Conservation (phyloP, 1,140 invertebrate species). For the Lordiphosa stackelbergi region DNA sequence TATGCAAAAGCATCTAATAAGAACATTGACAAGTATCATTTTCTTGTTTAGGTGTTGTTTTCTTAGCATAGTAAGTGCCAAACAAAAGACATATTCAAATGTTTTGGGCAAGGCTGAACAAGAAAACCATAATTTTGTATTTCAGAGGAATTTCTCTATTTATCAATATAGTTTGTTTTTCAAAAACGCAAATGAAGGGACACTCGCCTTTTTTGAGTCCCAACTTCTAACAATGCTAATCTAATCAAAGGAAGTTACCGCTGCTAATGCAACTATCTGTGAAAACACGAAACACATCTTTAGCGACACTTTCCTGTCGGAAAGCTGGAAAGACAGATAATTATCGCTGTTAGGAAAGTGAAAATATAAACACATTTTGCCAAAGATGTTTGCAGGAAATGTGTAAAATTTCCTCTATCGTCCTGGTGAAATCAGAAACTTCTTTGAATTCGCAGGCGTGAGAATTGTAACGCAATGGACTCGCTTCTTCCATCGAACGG, state of each 20-base stretch:
- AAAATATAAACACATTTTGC: slow-evolving; percentile 55
- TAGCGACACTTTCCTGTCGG: slow-evolving; percentile 40
- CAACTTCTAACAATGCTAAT: slow-evolving; percentile 28
- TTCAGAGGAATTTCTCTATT: too few relatives aligned
- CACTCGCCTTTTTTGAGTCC: slow-evolving; percentile 2
- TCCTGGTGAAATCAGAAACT: slow-evolving; percentile 58
- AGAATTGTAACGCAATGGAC: slow-evolving; percentile 63
- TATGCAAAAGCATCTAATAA: too few relatives aligned
- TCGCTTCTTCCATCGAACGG: slow-evolving; percentile 18
- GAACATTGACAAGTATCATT: too few relatives aligned
- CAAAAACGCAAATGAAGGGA: too few relatives aligned
- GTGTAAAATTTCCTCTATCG: slow-evolving; percentile 56
- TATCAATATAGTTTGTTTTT: neutral
- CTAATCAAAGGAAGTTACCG: slow-evolving; percentile 63
- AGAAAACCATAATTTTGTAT: too few relatives aligned
- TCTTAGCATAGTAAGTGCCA: too few relatives aligned
- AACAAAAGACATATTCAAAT: too few relatives aligned
- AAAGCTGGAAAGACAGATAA: slow-evolving; percentile 40
- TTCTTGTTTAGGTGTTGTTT: too few relatives aligned
- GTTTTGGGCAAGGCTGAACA: too few relatives aligned
- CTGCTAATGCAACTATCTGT: slow-evolving; percentile 44
- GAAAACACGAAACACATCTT: slow-evolving; percentile 7
- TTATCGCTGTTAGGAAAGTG: slow-evolving; percentile 42
- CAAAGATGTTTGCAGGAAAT: slow-evolving; percentile 50
- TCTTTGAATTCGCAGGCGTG: slow-evolving; percentile 43